Conservation (phyloP, 2,888 invertebrate genomes). For the Scaptodrosophila latifasciaeformis region DNA sequence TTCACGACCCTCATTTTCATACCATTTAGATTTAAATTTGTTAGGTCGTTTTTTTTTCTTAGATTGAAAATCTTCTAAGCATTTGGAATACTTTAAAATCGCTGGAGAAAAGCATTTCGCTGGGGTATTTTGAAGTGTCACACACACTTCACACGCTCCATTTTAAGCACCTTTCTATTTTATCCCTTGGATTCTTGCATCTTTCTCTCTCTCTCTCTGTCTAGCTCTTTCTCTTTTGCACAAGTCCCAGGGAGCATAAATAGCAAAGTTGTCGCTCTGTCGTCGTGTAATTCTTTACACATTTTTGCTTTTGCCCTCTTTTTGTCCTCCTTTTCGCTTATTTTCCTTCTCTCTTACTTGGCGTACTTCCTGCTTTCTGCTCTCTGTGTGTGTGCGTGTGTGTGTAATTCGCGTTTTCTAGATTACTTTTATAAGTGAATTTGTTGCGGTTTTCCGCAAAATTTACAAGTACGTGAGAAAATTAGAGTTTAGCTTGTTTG, state of each 20-base stretch:
- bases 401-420: slow-evolving; percentile 65
- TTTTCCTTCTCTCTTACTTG: not conserved
- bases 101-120: too few species aligned
- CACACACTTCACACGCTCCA: too few species aligned
- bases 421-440: slow-evolving; percentile 67
- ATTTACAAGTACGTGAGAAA: slow-evolving; percentile 68
- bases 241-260: too few species aligned
- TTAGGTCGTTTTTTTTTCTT: slow-evolving; percentile 31
- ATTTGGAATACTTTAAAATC: too few species aligned
- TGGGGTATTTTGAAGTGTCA: too few species aligned
- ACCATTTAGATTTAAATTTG: slow-evolving; percentile 16
- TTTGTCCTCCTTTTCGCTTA: slow-evolving; percentile 1
- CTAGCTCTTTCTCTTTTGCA: not conserved
- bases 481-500: slow-evolving; percentile 60
- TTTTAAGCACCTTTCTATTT: slow-evolving; percentile 17
- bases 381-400: slow-evolving; percentile 61
- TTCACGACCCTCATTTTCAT: not conserved
- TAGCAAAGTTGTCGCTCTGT: slow-evolving; percentile 61
- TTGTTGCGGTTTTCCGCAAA: slow-evolving; percentile 67
- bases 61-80: slow-evolving; percentile 10
- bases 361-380: slow-evolving; percentile 37
- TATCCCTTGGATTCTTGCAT: not conserved
- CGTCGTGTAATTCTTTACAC: slow-evolving; percentile 19
- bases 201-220: not conserved
- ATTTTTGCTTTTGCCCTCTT: slow-evolving; percentile 10